Conservation (phyloP, 2,113 vertebrate species). For the Oryctolagus cuniculus region DNA sequence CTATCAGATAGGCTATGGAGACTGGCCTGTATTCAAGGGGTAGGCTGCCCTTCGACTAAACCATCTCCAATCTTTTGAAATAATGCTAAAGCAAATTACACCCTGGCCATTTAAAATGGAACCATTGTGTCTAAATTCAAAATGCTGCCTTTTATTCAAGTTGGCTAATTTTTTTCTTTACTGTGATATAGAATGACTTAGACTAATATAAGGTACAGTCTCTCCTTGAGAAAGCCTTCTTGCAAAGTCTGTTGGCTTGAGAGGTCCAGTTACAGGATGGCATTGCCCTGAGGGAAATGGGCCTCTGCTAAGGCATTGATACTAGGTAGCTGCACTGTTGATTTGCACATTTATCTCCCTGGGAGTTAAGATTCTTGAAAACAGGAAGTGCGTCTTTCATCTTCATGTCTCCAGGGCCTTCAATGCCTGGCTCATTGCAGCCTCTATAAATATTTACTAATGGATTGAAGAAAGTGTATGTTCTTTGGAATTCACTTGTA, state of each 20-base stretch:
- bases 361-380: conserved; percentile 56
- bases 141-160: not conserved
- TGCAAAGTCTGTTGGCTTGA: not conserved
- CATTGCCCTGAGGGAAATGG: not conserved
- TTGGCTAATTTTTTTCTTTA: not conserved
- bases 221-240: not conserved
- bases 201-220: not conserved
- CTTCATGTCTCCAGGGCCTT: not conserved
- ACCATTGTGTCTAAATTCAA: not conserved
- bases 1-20: not conserved
- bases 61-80: not conserved
- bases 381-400: conserved; percentile 39
- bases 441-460: conserved; percentile 63
- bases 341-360: conserved; percentile 53
- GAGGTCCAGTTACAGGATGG: not conserved
- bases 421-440: not conserved
- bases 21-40: not conserved
- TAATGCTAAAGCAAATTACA: not conserved
- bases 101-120: not conserved
- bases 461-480: not conserved
- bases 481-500: not conserved
- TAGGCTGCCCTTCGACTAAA: not conserved
- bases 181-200: not conserved
- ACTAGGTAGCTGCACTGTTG: not conserved
- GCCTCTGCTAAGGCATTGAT: not conserved